Base-by-base conservation (phyloP, 2,113 vertebrate species). In the Columba janthina region DNA sequence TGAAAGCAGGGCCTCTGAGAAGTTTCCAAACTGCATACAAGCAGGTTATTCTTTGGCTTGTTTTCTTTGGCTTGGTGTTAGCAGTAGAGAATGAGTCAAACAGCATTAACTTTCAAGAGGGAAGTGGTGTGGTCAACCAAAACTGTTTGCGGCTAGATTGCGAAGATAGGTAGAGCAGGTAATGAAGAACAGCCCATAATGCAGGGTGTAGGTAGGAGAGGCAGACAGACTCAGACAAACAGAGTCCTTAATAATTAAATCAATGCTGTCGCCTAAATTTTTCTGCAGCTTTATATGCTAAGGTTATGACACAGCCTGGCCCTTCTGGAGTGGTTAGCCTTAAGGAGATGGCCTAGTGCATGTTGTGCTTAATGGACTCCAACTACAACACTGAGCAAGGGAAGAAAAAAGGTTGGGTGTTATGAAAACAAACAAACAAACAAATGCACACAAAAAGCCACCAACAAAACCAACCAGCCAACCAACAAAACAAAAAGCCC, bases 81-180 rank as follows among this genome's bases (percentile, higher is more conserved):
- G 97, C 89, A 83, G 97, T 62, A 16, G 94, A 74, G 98, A 98
- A 97, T 98, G 97, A 98, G 96, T 98, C 98, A 98, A 98, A 96
- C 96, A 96, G 97, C 97, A 98, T 98, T 98, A 97, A 97, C 97
- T 98, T 98, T 98, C 98, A 93, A 97, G 95, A 96, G 98, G 98
- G 97, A 98, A 98, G 97, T 97, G 97, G 96, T 98, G 97, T 98
- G 98, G 98, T 98, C 98, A 98, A 97, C 97, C 97, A 92, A 94
- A 98, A 97, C 97, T 97, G 97, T 98, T 98, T 97, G 98, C 24
- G 98, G 98, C 97, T 97, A 98, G 97, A 98, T 98, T 58, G 94
- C 88, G 88, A 67, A 98, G 98, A 98, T 98, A 97, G 95, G 96
- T 94, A 94, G 96, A 92, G 94, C 96, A 97, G 97, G 97, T 98